A percentile compares a stretch with the other conserved stretches of the same genome.
phyloP scores from a whole-genome alignment of 2,797 vertebrate species.

The Catostomus latipinnis region DNA sequence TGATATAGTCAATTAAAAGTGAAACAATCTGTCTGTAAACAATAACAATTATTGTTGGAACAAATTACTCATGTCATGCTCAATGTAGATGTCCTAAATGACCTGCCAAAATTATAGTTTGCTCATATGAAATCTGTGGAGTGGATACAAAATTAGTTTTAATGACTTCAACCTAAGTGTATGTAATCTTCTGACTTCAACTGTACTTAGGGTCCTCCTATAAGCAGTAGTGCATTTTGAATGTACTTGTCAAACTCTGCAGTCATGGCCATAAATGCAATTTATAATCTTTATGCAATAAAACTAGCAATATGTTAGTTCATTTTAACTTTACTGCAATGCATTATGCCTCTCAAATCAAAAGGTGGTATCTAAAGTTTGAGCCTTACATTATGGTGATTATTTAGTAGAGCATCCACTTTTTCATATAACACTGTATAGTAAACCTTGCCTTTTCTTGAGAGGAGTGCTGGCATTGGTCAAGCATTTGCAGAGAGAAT shows the following conservation, averaged over 20 bases:
- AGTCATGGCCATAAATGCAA: background rate
- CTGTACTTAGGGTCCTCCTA: no score
- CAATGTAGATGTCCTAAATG: no score
- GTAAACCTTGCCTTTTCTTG: slow-evolving; percentile 9
- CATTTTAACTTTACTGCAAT: background rate
- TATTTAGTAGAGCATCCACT: background rate
- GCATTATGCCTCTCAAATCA: background rate
- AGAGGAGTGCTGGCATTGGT: slow-evolving; percentile 31
- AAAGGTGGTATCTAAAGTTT: background rate
- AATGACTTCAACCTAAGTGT: no score
- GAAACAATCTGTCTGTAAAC: no score
- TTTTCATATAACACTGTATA: background rate
- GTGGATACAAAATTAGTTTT: no score
- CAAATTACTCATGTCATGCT: no score
- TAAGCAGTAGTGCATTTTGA: slow-evolving; percentile 5
- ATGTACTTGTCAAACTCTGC: background rate
- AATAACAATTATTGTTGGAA: no score
- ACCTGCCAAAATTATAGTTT: no score
- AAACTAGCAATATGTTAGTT: background rate
- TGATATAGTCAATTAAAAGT: no score
- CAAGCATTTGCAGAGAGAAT: slow-evolving; percentile 47
- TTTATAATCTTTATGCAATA: background rate
- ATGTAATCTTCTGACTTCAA: no score
- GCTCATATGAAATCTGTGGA: no score
- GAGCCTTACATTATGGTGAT: background rate